Evolutionary conservation across 2,797 vertebrate species (phyloP).

Genomic region (Cygnus olor): DNA sequence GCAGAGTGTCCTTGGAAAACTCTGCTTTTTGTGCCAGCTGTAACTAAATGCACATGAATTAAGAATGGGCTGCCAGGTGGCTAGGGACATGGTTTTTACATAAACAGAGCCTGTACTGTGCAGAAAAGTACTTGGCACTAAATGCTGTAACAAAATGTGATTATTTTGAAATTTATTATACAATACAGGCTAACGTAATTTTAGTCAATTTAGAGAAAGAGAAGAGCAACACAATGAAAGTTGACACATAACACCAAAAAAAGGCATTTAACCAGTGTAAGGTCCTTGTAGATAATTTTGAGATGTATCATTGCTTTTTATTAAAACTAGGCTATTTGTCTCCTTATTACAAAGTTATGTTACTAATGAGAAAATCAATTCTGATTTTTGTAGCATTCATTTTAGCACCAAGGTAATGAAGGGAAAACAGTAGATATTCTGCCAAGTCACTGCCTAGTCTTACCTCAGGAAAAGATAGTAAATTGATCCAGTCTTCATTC

Average conservation of each 20-base stretch:
- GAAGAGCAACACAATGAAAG: not conserved
- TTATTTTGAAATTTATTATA: not conserved
- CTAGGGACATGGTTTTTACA: not conserved
- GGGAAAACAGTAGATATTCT: not conserved
- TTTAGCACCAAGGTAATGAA: not conserved
- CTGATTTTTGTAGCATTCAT: not conserved
- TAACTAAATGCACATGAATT: slow-evolving; percentile 7
- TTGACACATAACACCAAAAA: not conserved
- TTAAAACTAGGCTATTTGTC: not conserved
- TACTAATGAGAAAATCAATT: not conserved
- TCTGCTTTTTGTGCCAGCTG: slow-evolving; percentile 33
- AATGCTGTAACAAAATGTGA: not conserved
- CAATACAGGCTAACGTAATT: not conserved
- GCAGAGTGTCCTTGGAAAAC: slow-evolving; percentile 44
- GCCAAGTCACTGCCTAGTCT: not conserved
- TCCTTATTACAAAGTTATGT: not conserved
- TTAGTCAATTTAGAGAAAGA: slow-evolving; percentile 5
- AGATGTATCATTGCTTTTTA: not conserved
- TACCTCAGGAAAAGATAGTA: not conserved
- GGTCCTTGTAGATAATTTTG: not conserved
- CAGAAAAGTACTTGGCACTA: not conserved
- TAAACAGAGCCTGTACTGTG: slow-evolving; percentile 7
- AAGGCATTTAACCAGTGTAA: not conserved
- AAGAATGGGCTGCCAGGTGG: slow-evolving; percentile 29
- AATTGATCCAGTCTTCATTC: not conserved